These are phyloP conservation scores for Falcaria lacertinaria DNA, from an alignment of 2,888 invertebrate species.

Conservation along the genomic window DNA sequence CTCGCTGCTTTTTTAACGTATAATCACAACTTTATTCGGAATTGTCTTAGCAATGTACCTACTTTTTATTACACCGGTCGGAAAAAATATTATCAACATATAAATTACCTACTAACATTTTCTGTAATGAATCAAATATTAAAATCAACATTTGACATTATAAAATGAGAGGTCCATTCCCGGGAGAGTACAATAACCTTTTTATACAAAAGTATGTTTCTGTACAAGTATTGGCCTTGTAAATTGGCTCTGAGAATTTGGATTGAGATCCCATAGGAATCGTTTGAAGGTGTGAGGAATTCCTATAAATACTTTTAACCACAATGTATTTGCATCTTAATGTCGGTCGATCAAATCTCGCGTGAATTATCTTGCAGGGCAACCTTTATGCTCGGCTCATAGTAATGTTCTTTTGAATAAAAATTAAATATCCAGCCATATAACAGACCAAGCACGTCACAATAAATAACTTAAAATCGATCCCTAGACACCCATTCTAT, in stretches of 20 bases:
- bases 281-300: conserved; percentile 6
- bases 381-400: too few species aligned
- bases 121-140: background rate
- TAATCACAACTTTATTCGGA: too few species aligned
- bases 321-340: conserved; percentile 8
- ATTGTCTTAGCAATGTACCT: too few species aligned
- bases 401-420: conserved; percentile 1
- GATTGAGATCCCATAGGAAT: conserved; percentile 37
- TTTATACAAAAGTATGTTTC: conserved; percentile 30
- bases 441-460: conserved; percentile 1
- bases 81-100: too few species aligned
- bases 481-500: conserved; percentile 23
- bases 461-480: background rate
- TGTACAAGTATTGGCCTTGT: conserved; percentile 29
- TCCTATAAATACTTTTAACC: conserved; percentile 7
- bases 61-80: too few species aligned
- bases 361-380: too few species aligned
- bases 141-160: background rate
- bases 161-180: background rate
- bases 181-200: background rate
- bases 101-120: too few species aligned
- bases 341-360: too few species aligned
- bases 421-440: conserved; percentile 1
- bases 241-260: conserved; percentile 51
- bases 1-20: background rate